Evolutionary conservation across 2,797 vertebrate genomes (phyloP), one percentile per base, ranked within the genome.

Genomic region (Taenioides sp.): DNA sequence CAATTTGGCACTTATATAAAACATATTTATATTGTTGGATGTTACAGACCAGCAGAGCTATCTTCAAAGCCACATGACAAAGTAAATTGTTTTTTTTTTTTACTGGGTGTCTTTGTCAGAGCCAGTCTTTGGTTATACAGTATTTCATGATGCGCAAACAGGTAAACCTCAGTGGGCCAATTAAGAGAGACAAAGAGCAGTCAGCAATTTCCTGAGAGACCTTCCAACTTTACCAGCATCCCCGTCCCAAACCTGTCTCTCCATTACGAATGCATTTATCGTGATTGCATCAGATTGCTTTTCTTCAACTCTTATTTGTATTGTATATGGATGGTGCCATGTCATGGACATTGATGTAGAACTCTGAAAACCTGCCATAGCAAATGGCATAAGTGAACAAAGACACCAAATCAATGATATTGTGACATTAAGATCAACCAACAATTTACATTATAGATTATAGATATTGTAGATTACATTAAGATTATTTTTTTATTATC

Each of bases 121-220:
- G 75, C 79, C 79, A 80, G 79, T 82, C 89, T 85, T 86, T 87
- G 84, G 86, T 87, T 92, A 85, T 86, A 37, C 20, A 62, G 60
- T 62, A 81, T 92, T 91, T 90, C 75, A 86, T 80, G 88, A 84
- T 88, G 80, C 69, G 74, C 90, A 93, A 93, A 94, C 91, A 93
- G 88, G 65, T 80, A 88, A 84, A 86, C 84, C 93, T 93, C 91
- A 0, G 88, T 80, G 91, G 94, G 92, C 94, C 94, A 95, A 95
- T 95, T 95, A 95, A 89, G 77, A 89, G 77, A 79, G 84, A 87
- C 84, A 75, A 88, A 86, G 86, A 92, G 91, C 91, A 92, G 92
- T 92, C 92, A 92, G 93, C 90, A 76, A 90, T 93, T 93, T 93
- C 94, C 93, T 92, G 87, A 77, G 94, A 95, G 94, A 94, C 91